A percentile compares a stretch with the other conserved stretches of the same genome.
Evolutionary conservation across 2,888 invertebrate genomes (phyloP).

Genomic region (Leptinotarsa juncta): DNA sequence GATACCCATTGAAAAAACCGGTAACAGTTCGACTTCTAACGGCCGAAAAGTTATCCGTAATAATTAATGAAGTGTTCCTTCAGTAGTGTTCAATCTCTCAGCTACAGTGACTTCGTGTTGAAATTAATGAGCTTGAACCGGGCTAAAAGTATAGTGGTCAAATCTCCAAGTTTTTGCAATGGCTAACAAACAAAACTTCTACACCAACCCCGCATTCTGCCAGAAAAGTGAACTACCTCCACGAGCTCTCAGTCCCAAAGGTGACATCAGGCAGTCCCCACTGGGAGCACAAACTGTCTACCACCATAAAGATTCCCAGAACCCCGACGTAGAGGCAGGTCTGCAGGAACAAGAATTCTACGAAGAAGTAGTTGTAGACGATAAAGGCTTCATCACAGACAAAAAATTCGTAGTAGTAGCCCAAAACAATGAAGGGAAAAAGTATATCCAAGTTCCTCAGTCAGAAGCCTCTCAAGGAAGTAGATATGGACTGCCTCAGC

Average conservation of each 20-base stretch:
- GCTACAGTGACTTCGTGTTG: background rate
- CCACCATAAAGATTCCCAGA: conserved; percentile 46
- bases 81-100: too few relatives aligned
- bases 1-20: conserved; percentile 27
- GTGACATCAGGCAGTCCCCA: conserved; percentile 59
- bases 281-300: conserved; percentile 62
- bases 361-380: conserved; percentile 64
- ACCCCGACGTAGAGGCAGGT: conserved; percentile 46
- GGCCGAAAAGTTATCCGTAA: background rate
- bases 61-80: background rate
- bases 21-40: conserved; percentile 15
- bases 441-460: conserved; percentile 56
- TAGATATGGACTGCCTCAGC: conserved; percentile 67
- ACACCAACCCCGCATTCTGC: conserved; percentile 85
- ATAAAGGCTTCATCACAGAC: conserved; percentile 59
- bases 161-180: conserved; percentile 36
- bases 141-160: background rate
- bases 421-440: conserved; percentile 57
- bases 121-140: background rate
- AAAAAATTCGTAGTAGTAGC: conserved; percentile 64
- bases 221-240: conserved; percentile 78
- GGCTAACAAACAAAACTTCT: conserved; percentile 68
- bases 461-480: conserved; percentile 63
- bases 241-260: conserved; percentile 47
- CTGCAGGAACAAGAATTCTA: conserved; percentile 64